Evolutionary conservation across 2,888 invertebrate genomes (phyloP), one percentile per base, ranked within the genome.

Genomic region (Chrysolina americana): DNA sequence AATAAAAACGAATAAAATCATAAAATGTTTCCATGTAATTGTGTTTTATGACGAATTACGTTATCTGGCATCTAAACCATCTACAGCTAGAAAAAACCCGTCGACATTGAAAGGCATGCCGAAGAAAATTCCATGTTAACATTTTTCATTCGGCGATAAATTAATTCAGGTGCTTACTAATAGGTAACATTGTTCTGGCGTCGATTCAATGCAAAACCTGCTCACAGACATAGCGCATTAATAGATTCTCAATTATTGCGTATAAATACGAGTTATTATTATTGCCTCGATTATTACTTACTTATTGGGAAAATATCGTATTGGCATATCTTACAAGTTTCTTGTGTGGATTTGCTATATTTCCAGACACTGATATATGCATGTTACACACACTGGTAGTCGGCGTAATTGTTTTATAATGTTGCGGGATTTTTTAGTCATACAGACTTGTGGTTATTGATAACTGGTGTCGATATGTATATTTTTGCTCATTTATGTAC

Each of bases 1-100:
- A 19, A 63, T 63, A 70, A 70, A 70, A 70, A 48, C 62, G n/a
- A 50, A 64, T 70, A 47, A 70, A 64, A 63, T 70, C 36, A 41
- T 70, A 63, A 64, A 70, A 70, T 23, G 21, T 53, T 62, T 28
- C 36, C 62, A 48, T 41, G 59, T 50, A n/a, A 50, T 50, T 8
- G 50, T 59, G 59, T 36, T 59, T 59, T 59, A 59, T 59, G 59
- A 36, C 15, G 36, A 59, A 59, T 59, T 28, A 36, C 28, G 59
- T 36, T 59, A 36, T 36, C 15, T 28, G 23, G n/a, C 59, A 59
- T 36, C 59, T 28, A 13, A 56, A 59, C 59, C 59, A 59, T 59
- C 23, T 59, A 28, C 21, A 59, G 23, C 36, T 28, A 59, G 59
- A 59, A 59, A 59, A 59, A 59, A 59, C 59, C 28, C 5, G 59